A percentile compares a stretch with the other conserved stretches of the same genome.
Evolutionary conservation across 2,888 invertebrate genomes (phyloP).

Genomic region (Xestia xanthographa): DNA sequence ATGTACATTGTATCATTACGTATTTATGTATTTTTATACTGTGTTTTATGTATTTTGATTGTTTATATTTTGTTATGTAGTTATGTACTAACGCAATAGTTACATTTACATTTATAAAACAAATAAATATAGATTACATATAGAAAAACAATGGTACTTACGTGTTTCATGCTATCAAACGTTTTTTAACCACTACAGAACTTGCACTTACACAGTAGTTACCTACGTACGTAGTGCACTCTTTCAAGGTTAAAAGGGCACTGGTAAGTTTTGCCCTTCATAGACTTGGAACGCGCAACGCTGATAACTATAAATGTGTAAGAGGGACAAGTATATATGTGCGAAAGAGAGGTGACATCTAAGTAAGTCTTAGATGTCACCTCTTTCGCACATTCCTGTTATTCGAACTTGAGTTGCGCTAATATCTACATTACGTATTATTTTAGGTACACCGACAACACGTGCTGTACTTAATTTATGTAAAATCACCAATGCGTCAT

Average conservation of each 20-base stretch:
- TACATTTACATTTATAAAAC: conserved; percentile 23
- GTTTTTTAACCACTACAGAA: conserved; percentile 30
- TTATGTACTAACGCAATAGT: conserved; percentile 23
- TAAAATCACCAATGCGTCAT: conserved; percentile 33
- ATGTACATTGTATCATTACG: conserved; percentile 19
- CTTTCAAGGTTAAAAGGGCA: conserved; percentile 29
- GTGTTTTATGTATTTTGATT: conserved; percentile 23
- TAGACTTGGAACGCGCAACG: conserved; percentile 15
- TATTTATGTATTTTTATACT: conserved; percentile 24
- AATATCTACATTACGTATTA: conserved; percentile 18
- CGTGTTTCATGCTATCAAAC: conserved; percentile 27
- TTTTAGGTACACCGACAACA: conserved; percentile 26
- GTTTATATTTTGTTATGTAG: conserved; percentile 22
- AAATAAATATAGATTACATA: conserved; percentile 29
- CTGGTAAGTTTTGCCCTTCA: conserved; percentile 16
- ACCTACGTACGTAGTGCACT: conserved; percentile 24
- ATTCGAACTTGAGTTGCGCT: conserved; percentile 27
- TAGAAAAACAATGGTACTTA: conserved; percentile 24
- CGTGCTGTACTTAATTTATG: conserved; percentile 25
- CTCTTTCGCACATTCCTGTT: conserved; percentile 17
- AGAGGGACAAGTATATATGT: conserved; percentile 18
- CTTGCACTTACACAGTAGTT: conserved; percentile 16
- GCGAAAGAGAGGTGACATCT: conserved; percentile 31
- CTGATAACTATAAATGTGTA: conserved; percentile 17
- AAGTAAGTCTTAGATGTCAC: conserved; percentile 23